Evolutionary conservation across 1,140 invertebrate species (phyloP).

Genomic region (Tyrophagus putrescentiae): DNA sequence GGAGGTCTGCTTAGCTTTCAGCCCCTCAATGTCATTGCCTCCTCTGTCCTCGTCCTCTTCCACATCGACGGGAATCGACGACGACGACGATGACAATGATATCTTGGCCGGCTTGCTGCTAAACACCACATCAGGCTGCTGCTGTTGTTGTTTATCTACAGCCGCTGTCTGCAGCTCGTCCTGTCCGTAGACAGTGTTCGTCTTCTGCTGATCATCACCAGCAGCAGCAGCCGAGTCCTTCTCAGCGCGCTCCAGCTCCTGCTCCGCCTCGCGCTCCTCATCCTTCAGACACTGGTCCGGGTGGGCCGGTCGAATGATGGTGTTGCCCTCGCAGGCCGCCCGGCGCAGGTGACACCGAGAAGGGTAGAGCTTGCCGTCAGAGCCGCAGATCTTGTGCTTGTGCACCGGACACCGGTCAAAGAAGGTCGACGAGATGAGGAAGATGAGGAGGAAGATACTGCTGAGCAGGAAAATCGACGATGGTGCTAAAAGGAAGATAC

Average conservation of each 20-base stretch:
- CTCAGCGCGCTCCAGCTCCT: too few species aligned
- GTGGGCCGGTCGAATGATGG: conserved; percentile 19
- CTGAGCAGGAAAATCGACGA: background rate
- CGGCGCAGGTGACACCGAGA: conserved; percentile 22
- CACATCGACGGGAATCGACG: background rate
- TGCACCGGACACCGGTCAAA: conserved; percentile 22
- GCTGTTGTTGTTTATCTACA: background rate
- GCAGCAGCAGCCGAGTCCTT: too few species aligned
- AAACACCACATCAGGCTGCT: too few species aligned
- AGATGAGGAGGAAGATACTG: too few species aligned
- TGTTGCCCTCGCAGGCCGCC: conserved; percentile 15
- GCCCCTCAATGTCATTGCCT: conserved; percentile 11
- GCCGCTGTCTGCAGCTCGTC: background rate
- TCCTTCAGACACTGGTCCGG: conserved; percentile 22
- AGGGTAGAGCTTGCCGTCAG: conserved; percentile 24
- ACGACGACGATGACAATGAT: background rate
- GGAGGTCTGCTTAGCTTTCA: background rate
- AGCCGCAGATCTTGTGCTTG: conserved; percentile 26
- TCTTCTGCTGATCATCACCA: background rate
- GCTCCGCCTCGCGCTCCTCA: conserved; percentile 13
- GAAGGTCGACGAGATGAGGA: conserved; percentile 17
- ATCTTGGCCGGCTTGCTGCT: too few species aligned
- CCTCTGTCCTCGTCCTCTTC: conserved; percentile 17
- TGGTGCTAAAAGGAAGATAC: background rate
- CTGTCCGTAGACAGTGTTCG: background rate